Conservation (phyloP, 2,888 invertebrate species). For the Eurois occulta region DNA sequence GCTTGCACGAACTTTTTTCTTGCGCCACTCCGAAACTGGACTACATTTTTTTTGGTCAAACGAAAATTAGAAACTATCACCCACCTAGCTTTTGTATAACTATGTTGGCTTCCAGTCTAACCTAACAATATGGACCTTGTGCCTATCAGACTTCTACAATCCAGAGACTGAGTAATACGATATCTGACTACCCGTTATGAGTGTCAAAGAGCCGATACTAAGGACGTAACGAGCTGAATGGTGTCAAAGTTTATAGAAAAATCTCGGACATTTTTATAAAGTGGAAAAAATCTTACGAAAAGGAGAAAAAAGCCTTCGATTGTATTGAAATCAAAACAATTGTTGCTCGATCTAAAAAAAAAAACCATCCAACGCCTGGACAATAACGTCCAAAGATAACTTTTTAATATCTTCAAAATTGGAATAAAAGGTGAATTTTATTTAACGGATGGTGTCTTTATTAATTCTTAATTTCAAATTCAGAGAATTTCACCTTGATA, state of each 20-base stretch:
- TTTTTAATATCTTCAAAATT: constrained; percentile 43
- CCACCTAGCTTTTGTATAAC: too few species aligned
- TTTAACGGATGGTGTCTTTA: constrained; percentile 19
- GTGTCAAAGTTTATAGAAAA: background rate
- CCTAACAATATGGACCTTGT: background rate
- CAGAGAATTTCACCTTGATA: background rate
- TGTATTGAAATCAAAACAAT: background rate
- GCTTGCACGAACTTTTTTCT: too few species aligned
- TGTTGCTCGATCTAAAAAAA: background rate
- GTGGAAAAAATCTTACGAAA: background rate
- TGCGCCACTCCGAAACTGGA: too few species aligned
- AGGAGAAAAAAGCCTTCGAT: background rate
- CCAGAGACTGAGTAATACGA: background rate
- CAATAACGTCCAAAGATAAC: constrained; percentile 11
- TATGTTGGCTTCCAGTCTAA: background rate
- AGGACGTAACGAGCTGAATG: background rate
- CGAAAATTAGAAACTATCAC: too few species aligned
- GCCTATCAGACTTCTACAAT: background rate
- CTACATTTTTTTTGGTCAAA: too few species aligned
- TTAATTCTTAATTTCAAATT: constrained; percentile 33
- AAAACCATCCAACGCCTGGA: background rate
- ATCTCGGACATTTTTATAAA: background rate
- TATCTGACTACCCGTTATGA: background rate
- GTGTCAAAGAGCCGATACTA: background rate
- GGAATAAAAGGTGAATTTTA: constrained; percentile 11